phyloP scores from a whole-genome alignment of 2,888 invertebrate genomes.

The Acanthopleura granulata region DNA sequence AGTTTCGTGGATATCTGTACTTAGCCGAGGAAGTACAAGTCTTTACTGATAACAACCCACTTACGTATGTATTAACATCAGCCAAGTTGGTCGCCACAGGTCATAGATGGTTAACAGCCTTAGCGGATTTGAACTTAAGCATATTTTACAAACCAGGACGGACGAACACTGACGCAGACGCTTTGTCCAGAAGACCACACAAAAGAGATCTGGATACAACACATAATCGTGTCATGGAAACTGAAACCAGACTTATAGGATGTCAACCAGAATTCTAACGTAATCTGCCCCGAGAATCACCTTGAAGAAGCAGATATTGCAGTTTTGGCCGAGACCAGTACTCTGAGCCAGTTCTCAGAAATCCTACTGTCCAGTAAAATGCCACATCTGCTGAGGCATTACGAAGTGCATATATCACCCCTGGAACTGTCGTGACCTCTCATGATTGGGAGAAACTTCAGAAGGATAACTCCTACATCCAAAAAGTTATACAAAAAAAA shows the following conservation, averaged over 20 bases:
- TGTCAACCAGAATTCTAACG: not conserved
- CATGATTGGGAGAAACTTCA: no score
- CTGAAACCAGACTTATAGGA: not conserved
- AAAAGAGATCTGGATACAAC: not conserved
- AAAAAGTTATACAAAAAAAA: no score
- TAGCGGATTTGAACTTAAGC: slow-evolving; percentile 22
- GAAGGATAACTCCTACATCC: no score
- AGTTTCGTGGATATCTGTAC: slow-evolving; percentile 27
- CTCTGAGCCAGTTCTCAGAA: not conserved
- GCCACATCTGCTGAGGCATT: not conserved
- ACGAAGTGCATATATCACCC: not conserved
- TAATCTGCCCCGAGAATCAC: not conserved
- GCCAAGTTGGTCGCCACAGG: slow-evolving; percentile 28
- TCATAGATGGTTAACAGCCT: slow-evolving; percentile 26
- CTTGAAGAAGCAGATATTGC: not conserved
- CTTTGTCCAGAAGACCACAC: slow-evolving; percentile 11
- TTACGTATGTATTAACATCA: slow-evolving; percentile 25
- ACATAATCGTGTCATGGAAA: not conserved
- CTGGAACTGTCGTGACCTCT: not conserved
- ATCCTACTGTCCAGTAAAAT: not conserved
- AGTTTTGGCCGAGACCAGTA: not conserved
- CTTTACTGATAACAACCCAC: slow-evolving; percentile 23
- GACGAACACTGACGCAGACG: slow-evolving; percentile 17
- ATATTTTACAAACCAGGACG: slow-evolving; percentile 23
- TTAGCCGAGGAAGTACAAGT: slow-evolving; percentile 6